Conservation (phyloP, 2,888 invertebrate genomes). For the Apodemia duryi region DNA sequence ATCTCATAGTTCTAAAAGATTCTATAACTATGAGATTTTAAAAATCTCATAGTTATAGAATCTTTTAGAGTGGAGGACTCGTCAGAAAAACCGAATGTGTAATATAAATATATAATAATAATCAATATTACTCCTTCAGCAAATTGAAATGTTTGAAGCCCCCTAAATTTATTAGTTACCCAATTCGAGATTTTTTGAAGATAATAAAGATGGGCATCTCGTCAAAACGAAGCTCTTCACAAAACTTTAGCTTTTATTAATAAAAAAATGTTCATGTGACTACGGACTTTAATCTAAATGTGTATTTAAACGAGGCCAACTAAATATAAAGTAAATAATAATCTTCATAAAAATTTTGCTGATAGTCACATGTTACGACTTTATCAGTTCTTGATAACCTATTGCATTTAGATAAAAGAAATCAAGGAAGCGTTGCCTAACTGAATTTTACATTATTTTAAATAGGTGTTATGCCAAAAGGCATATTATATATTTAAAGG, state of each 20-base stretch:
- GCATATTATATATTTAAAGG: conserved; percentile 13
- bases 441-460: conserved; percentile 37
- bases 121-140: too few species aligned
- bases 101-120: too few species aligned
- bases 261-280: too few species aligned
- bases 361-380: conserved; percentile 67
- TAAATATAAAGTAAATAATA: conserved; percentile 18
- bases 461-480: too few species aligned
- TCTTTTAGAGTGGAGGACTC: too few species aligned
- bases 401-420: conserved; percentile 68
- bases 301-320: conserved; percentile 1
- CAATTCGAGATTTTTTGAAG: too few species aligned
- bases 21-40: too few species aligned
- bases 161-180: too few species aligned
- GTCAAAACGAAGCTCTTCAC: background rate
- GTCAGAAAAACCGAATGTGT: too few species aligned
- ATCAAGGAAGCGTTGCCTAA: conserved; percentile 63
- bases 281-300: conserved; percentile 12
- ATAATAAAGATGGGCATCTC: background rate
- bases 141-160: too few species aligned
- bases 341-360: conserved; percentile 39
- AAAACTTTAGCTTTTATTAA: background rate
- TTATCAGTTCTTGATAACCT: conserved; percentile 72
- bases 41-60: too few species aligned
- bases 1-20: too few species aligned